Evolutionary conservation across 2,797 vertebrate species (phyloP).

Genomic region (Diceros bicornis): DNA sequence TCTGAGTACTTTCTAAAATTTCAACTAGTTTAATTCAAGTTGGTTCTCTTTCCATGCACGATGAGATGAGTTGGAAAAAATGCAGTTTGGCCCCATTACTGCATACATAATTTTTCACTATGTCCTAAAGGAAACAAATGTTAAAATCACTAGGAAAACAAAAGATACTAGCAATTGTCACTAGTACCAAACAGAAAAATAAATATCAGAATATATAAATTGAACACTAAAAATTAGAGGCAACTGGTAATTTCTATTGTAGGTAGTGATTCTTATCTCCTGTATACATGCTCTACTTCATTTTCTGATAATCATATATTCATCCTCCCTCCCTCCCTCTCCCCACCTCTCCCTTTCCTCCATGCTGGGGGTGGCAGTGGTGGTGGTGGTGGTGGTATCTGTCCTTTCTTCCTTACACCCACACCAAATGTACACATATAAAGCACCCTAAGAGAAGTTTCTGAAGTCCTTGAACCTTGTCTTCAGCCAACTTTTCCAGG

Average conservation of each 20-base stretch:
- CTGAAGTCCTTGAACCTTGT: neutral
- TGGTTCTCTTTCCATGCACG: neutral
- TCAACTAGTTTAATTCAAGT: neutral
- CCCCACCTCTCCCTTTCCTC: neutral
- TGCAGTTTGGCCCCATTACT: neutral
- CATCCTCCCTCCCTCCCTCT: neutral
- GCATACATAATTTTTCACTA: neutral
- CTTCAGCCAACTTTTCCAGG: neutral
- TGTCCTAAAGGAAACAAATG: constrained; percentile 2
- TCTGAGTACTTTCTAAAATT: constrained; percentile 12
- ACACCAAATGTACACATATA: neutral
- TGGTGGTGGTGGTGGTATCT: neutral
- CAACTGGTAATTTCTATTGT: neutral
- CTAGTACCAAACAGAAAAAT: neutral
- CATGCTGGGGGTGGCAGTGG: too few relatives aligned
- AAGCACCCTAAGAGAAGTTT: neutral
- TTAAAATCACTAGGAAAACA: neutral
- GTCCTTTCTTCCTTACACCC: neutral
- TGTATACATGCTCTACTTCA: neutral
- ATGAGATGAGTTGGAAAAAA: constrained; percentile 2
- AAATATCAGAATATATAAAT: neutral
- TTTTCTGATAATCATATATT: neutral
- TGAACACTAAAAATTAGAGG: neutral
- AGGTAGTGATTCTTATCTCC: neutral
- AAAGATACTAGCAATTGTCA: neutral